phyloP scores from a whole-genome alignment of 2,888 invertebrate genomes.

The Mylabris sibirica region DNA sequence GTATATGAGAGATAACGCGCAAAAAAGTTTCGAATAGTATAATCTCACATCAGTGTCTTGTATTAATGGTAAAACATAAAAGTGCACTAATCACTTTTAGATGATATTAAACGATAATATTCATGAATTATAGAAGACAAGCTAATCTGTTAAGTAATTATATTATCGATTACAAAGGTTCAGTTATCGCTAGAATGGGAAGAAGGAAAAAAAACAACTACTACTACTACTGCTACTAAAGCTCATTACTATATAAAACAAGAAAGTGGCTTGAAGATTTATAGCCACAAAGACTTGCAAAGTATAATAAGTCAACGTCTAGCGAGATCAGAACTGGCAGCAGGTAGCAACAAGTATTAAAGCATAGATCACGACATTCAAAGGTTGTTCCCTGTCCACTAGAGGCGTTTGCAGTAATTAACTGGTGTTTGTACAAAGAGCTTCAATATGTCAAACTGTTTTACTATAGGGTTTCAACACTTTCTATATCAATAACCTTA shows the following conservation, averaged over 20 bases:
- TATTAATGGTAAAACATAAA: background rate
- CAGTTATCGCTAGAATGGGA: background rate
- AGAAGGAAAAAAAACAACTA: background rate
- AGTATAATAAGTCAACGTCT: slow-evolving; percentile 30
- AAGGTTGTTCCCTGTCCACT: slow-evolving; percentile 28
- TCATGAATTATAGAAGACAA: slow-evolving; percentile 5
- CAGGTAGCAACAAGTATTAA: slow-evolving; percentile 34
- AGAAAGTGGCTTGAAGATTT: slow-evolving; percentile 21
- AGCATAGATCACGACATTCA: slow-evolving; percentile 30
- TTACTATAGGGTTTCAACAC: slow-evolving; percentile 21
- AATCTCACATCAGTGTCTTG: too few species aligned
- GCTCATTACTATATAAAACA: slow-evolving; percentile 27
- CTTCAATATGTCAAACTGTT: slow-evolving; percentile 37
- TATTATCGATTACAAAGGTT: slow-evolving; percentile 15
- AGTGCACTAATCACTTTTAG: background rate
- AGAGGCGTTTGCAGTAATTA: slow-evolving; percentile 38
- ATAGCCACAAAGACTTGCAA: slow-evolving; percentile 20
- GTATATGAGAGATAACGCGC: background rate
- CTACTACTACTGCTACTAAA: background rate
- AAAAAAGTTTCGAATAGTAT: background rate
- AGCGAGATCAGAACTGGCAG: slow-evolving; percentile 18
- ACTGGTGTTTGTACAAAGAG: slow-evolving; percentile 40
- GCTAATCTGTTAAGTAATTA: slow-evolving; percentile 15
- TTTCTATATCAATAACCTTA: background rate
- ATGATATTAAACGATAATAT: background rate